phyloP scores from a whole-genome alignment of 1,140 invertebrate species.

The Subanguina moxae region DNA sequence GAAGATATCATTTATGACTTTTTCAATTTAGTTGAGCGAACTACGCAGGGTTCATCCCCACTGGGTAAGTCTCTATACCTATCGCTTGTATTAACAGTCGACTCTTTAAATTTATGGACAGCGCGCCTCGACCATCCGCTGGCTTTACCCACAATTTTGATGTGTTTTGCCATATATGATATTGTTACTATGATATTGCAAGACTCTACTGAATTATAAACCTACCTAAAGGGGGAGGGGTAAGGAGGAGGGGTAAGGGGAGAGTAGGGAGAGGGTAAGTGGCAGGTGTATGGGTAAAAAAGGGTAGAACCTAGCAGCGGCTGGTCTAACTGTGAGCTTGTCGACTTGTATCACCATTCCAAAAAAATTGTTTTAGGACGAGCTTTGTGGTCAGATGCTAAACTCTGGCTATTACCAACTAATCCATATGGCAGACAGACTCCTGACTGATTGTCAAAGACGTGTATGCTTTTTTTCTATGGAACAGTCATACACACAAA shows the following conservation, averaged over 20 bases:
- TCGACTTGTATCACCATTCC: constrained; percentile 25
- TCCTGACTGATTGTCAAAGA: constrained; percentile 52
- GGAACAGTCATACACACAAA: too few relatives aligned
- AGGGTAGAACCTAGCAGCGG: too few relatives aligned
- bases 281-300: too few relatives aligned
- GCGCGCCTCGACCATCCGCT: too few relatives aligned
- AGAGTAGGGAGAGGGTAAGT: too few relatives aligned
- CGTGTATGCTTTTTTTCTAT: constrained; percentile 9
- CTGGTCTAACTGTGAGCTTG: neutral
- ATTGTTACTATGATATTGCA: too few relatives aligned
- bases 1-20: constrained; percentile 5
- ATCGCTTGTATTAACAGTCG: neutral
- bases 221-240: too few relatives aligned
- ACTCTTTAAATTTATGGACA: neutral
- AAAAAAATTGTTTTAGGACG: constrained; percentile 27
- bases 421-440: constrained; percentile 50
- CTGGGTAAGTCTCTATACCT: constrained; percentile 9
- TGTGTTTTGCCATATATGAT: too few relatives aligned
- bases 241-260: too few relatives aligned
- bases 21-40: constrained; percentile 29
- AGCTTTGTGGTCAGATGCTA: constrained; percentile 54
- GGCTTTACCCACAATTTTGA: too few relatives aligned
- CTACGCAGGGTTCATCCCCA: constrained; percentile 47
- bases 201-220: too few relatives aligned
- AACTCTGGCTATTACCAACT: constrained; percentile 53